phyloP scores from a whole-genome alignment of 2,888 invertebrate species.

The Phengaris arion region DNA sequence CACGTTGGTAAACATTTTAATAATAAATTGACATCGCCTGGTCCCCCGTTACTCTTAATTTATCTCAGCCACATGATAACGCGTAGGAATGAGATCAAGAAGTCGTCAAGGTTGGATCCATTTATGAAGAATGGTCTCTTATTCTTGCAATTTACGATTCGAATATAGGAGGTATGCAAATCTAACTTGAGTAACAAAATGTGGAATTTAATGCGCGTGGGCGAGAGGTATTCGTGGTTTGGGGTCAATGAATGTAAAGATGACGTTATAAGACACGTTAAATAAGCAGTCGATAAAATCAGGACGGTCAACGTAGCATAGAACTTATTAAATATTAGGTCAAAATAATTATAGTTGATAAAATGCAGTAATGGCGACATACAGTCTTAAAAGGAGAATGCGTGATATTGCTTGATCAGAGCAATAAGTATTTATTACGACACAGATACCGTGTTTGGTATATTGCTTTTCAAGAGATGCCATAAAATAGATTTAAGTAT shows the following conservation, averaged over 20 bases:
- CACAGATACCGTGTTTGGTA: conserved; percentile 1
- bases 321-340: background rate
- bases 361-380: conserved; percentile 16
- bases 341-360: conserved; percentile 19
- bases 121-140: conserved; percentile 67
- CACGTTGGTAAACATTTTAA: conserved; percentile 22
- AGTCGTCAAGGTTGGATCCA: conserved; percentile 74
- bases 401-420: background rate
- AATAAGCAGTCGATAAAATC: conserved; percentile 17
- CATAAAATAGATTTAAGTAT: background rate
- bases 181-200: background rate
- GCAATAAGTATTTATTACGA: conserved; percentile 6
- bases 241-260: conserved; percentile 70
- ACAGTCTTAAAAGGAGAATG: conserved; percentile 6
- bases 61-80: conserved; percentile 58
- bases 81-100: conserved; percentile 72
- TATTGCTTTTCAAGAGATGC: background rate
- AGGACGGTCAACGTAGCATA: background rate
- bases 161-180: conserved; percentile 21
- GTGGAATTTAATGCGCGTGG: conserved; percentile 54
- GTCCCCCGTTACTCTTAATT: conserved; percentile 47
- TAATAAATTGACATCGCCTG: conserved; percentile 19
- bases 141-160: conserved; percentile 31
- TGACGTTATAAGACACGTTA: conserved; percentile 26
- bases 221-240: conserved; percentile 65